A percentile compares a stretch with the other conserved stretches of the same genome.
Evolutionary conservation across 2,888 invertebrate species (phyloP).

Genomic region (Mongoloraphidia duomilia): DNA sequence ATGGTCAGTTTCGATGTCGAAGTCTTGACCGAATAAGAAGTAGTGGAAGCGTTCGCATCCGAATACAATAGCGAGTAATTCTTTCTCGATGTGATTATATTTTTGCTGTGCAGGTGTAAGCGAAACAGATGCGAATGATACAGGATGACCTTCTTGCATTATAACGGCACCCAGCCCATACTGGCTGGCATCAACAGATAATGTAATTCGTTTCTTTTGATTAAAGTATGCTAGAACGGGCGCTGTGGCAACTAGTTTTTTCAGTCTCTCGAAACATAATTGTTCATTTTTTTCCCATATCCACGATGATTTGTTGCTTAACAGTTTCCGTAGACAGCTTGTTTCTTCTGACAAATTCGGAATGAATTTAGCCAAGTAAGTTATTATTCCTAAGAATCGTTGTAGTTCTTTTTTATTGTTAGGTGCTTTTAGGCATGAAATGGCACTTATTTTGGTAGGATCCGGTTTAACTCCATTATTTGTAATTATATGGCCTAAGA

Average conservation of each 20-base stretch:
- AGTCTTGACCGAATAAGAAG: constrained; percentile 12
- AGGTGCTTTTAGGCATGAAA: not conserved
- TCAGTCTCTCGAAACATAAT: constrained; percentile 2
- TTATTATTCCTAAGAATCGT: not conserved
- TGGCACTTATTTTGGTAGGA: constrained; percentile 1
- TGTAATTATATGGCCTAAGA: no score
- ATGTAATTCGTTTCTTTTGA: constrained; percentile 6
- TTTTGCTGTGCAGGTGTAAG: constrained; percentile 12
- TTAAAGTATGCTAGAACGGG: constrained; percentile 7
- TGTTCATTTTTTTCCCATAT: not conserved
- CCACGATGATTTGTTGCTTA: not conserved
- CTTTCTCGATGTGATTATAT: constrained; percentile 19
- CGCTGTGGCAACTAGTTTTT: not conserved
- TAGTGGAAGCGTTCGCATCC: constrained; percentile 15
- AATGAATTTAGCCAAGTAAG: constrained; percentile 1
- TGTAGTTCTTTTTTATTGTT: constrained; percentile 1
- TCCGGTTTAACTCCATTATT: no score
- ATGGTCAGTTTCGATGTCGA: constrained; percentile 14
- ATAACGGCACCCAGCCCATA: constrained; percentile 13
- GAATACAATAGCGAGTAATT: constrained; percentile 17
- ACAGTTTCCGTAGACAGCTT: constrained; percentile 1
- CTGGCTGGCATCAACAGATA: constrained; percentile 13
- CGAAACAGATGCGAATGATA: constrained; percentile 12
- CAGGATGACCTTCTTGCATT: constrained; percentile 8
- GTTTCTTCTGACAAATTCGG: constrained; percentile 5